Evolutionary conservation across 1,140 invertebrate species (phyloP).

Genomic region (Calliphora vicina): DNA sequence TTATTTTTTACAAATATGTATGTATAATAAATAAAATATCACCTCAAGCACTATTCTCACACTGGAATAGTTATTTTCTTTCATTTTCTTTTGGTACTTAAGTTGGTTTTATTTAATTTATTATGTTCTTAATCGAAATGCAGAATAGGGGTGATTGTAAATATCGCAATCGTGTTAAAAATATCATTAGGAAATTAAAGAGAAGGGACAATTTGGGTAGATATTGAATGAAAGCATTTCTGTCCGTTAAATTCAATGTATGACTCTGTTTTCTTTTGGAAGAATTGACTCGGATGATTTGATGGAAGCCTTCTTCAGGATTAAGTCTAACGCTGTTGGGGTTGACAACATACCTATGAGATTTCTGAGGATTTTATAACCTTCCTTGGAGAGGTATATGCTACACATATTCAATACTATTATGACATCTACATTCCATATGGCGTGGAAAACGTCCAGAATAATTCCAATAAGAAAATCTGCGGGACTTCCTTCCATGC

Average conservation of each 20-base stretch:
- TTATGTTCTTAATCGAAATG: too few species aligned
- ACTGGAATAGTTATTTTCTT: too few species aligned
- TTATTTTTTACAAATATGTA: too few species aligned
- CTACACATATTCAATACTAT: not conserved
- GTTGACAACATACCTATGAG: not conserved
- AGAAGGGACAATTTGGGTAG: too few species aligned
- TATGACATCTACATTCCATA: not conserved
- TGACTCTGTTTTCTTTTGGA: not conserved
- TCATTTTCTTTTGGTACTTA: too few species aligned
- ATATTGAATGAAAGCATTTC: not conserved
- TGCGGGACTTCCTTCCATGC: not conserved
- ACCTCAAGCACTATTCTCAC: too few species aligned
- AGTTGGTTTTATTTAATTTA: too few species aligned
- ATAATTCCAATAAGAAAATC: not conserved
- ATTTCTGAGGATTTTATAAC: not conserved
- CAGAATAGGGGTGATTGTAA: too few species aligned
- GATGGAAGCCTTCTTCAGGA: not conserved
- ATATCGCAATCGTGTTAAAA: too few species aligned
- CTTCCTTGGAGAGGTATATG: not conserved
- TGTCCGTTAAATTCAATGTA: not conserved
- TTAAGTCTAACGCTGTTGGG: not conserved
- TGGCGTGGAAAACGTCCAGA: not conserved
- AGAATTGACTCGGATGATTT: not conserved
- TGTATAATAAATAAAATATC: too few species aligned
- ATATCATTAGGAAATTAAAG: too few species aligned